phyloP scores from a whole-genome alignment of 2,113 vertebrate genomes.

The Lagopus leucura region DNA sequence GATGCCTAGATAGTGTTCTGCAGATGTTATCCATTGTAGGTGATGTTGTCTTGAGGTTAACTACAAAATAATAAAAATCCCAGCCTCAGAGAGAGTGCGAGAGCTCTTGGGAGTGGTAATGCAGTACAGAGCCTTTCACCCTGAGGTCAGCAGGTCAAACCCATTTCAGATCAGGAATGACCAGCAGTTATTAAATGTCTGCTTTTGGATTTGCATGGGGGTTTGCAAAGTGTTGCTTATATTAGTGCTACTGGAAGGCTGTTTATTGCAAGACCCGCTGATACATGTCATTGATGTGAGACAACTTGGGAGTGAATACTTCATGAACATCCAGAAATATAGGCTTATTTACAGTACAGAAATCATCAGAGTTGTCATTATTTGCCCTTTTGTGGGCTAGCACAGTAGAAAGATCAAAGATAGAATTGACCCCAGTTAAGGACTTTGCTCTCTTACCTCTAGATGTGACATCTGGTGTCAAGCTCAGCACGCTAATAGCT shows the following conservation, averaged over 20 bases:
- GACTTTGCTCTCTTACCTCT: conserved; percentile 34
- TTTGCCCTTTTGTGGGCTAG: background rate
- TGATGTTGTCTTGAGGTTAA: conserved; percentile 49
- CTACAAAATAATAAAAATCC: conserved; percentile 52
- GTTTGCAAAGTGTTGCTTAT: conserved; percentile 15
- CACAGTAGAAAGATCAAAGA: conserved; percentile 42
- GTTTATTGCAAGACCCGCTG: background rate
- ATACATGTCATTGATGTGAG: background rate
- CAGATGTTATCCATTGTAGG: conserved; percentile 66
- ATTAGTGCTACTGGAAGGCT: background rate
- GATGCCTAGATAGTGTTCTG: conserved; percentile 35
- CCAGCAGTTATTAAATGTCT: conserved; percentile 25
- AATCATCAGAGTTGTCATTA: background rate
- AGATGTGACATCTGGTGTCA: conserved; percentile 8
- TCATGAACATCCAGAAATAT: background rate
- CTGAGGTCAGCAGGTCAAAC: conserved; percentile 61
- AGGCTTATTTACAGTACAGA: background rate
- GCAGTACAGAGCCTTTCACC: conserved; percentile 63
- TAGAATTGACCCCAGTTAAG: conserved; percentile 20
- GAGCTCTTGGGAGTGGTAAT: conserved; percentile 57
- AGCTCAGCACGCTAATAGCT: background rate
- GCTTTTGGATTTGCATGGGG: background rate
- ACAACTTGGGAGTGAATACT: background rate
- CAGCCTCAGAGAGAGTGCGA: background rate
- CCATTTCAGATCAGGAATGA: conserved; percentile 43